phyloP scores from a whole-genome alignment of 2,113 vertebrate genomes.

The Sinocyclocheilus grahami region DNA sequence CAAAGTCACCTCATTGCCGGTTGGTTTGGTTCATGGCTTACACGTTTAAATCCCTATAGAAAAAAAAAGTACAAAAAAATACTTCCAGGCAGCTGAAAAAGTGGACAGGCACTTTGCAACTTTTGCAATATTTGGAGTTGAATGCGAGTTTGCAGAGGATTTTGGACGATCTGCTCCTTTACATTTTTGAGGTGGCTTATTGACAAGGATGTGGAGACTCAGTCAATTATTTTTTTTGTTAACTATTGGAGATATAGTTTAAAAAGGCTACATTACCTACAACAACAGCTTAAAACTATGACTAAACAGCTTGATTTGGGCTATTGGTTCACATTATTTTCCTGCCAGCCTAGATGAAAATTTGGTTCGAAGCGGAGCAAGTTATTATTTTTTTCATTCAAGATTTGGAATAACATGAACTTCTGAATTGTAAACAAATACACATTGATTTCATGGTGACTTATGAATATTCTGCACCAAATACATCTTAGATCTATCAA shows the following conservation, averaged over 20 bases:
- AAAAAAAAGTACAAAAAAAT: neutral
- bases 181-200: neutral
- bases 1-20: neutral
- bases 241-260: neutral
- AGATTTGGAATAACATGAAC: neutral
- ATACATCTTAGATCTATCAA: neutral
- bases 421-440: neutral
- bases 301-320: neutral
- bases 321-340: neutral
- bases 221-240: neutral
- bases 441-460: neutral
- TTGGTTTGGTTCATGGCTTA: neutral
- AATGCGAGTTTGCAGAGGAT: neutral
- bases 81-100: neutral
- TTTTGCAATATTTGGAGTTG: neutral
- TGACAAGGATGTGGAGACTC: neutral
- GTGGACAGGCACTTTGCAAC: neutral
- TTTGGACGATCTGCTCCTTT: neutral
- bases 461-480: neutral
- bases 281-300: neutral
- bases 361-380: neutral
- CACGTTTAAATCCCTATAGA: neutral
- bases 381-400: neutral
- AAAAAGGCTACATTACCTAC: neutral
- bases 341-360: neutral